Percentiles rank a stretch among this genome's conserved stretches.
Conservation (phyloP, 1,140 invertebrate species). For the Drosophila lacertosa region DNA sequence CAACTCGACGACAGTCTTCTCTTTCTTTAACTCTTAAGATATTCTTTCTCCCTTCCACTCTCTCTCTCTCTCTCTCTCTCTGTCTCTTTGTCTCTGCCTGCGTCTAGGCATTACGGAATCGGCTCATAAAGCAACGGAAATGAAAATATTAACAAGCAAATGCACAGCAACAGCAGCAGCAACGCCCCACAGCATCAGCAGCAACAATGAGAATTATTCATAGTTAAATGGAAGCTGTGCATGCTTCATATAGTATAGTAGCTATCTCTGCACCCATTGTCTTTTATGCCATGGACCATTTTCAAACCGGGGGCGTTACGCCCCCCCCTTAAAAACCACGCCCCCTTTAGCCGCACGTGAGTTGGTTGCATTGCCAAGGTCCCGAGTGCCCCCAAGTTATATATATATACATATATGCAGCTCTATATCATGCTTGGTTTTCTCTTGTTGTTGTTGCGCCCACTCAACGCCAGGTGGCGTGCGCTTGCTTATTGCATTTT, state of each 20-base stretch:
- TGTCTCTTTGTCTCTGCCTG: conserved; percentile 23
- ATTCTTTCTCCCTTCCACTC: too few species aligned
- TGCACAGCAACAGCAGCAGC: conserved; percentile 55
- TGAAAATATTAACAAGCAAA: conserved; percentile 83
- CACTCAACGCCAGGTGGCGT: conserved; percentile 39
- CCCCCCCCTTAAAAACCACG: neutral
- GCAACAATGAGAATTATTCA: conserved; percentile 68
- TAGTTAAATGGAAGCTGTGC: conserved; percentile 78
- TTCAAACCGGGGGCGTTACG: neutral
- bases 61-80: neutral
- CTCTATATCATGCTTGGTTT: conserved; percentile 12
- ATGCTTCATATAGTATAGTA: conserved; percentile 68
- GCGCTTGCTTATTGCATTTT: conserved; percentile 49
- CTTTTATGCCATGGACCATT: conserved; percentile 17
- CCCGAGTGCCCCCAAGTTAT: conserved; percentile 24
- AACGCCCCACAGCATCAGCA: conserved; percentile 18
- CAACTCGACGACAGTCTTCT: conserved; percentile 45
- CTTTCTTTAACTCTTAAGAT: neutral
- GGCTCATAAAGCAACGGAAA: conserved; percentile 81
- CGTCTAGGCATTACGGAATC: conserved; percentile 69
- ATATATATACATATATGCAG: too few species aligned
- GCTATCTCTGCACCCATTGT: conserved; percentile 54
- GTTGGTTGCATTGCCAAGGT: conserved; percentile 38
- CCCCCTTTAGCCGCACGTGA: conserved; percentile 15
- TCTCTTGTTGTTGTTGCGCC: conserved; percentile 19